Percentiles rank a stretch among this genome's conserved stretches.
phyloP scores from a whole-genome alignment of 2,797 vertebrate species.

The Antennarius maculatus region DNA sequence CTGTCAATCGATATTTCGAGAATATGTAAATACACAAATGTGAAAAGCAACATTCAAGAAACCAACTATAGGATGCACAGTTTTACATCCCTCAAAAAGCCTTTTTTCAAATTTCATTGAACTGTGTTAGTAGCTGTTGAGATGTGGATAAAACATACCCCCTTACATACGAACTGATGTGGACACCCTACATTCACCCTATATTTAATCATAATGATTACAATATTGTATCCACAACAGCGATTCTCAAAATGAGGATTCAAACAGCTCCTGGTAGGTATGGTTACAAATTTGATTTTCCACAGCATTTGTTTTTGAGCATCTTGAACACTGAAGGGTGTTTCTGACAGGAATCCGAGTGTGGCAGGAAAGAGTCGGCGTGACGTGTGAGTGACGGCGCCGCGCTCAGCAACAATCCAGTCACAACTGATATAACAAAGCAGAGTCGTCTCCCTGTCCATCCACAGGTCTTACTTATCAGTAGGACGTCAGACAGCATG shows the following conservation, averaged over 20 bases:
- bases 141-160: too few species aligned
- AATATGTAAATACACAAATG: too few species aligned
- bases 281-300: constrained; percentile 9
- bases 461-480: constrained; percentile 57
- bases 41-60: too few species aligned
- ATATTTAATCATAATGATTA: too few species aligned
- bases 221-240: too few species aligned
- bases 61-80: too few species aligned
- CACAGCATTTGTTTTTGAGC: constrained; percentile 27
- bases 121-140: too few species aligned
- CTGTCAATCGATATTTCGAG: too few species aligned
- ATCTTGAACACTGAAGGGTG: constrained; percentile 30
- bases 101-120: too few species aligned
- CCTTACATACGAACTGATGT: too few species aligned
- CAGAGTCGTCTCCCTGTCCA: constrained; percentile 55
- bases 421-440: constrained; percentile 55
- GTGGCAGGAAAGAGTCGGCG: constrained; percentile 22
- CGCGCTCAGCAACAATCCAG: constrained; percentile 48
- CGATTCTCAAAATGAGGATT: not conserved
- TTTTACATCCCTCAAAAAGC: too few species aligned
- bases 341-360: constrained; percentile 27
- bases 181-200: too few species aligned
- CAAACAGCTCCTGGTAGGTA: not conserved
- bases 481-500: constrained; percentile 66
- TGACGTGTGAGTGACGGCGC: constrained; percentile 53